Evolutionary conservation across 2,797 vertebrate species (phyloP).

Genomic region (Sebastes trivittatus): DNA sequence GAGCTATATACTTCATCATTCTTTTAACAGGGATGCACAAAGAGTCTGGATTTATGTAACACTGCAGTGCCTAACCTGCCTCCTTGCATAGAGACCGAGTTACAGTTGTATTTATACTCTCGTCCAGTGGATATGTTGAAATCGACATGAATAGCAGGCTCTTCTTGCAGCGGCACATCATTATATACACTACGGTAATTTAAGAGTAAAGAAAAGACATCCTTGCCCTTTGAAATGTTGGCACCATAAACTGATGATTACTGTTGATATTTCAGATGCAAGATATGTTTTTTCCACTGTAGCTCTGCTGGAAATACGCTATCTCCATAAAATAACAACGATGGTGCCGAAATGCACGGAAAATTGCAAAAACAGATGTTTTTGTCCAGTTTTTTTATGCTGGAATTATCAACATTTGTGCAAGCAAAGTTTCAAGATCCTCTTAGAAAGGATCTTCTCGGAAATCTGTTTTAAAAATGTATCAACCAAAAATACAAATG

Average conservation of each 20-base stretch:
- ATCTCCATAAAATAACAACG: not conserved
- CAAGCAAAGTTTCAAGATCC: not conserved
- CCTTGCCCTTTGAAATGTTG: constrained; percentile 27
- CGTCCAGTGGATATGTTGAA: constrained; percentile 30
- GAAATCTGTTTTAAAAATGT: not conserved
- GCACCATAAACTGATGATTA: constrained; percentile 43
- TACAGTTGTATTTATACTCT: constrained; percentile 34
- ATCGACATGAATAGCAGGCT: constrained; percentile 23
- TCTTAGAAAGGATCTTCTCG: not conserved
- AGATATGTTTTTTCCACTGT: not conserved
- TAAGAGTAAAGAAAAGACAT: constrained; percentile 30
- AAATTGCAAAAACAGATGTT: not conserved
- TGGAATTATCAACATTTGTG: not conserved
- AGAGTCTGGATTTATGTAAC: constrained; percentile 45
- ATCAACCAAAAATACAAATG: not conserved
- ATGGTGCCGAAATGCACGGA: not conserved
- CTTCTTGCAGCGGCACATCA: constrained; percentile 22
- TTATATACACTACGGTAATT: constrained; percentile 29
- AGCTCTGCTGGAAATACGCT: not conserved
- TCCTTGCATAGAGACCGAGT: not conserved
- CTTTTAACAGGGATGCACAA: constrained; percentile 17
- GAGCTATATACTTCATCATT: constrained; percentile 1
- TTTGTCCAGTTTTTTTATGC: not conserved
- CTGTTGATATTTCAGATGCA: constrained; percentile 34
- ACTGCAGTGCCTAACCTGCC: constrained; percentile 20